Evolutionary conservation across 2,113 vertebrate species (phyloP).

Genomic region (Notiomystis cincta): DNA sequence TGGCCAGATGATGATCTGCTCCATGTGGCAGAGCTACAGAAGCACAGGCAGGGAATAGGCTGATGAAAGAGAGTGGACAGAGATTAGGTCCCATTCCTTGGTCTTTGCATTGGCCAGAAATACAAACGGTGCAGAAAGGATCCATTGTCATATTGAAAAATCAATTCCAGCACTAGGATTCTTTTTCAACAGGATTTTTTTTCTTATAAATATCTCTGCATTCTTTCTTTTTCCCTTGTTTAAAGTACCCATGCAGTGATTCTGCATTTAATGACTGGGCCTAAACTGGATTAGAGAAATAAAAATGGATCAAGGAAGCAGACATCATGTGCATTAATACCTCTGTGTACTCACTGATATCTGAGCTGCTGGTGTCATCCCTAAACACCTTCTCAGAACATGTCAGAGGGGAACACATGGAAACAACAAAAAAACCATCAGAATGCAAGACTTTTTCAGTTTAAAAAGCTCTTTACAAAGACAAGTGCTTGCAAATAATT

Average conservation of each 20-base stretch:
- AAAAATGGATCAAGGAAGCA: background rate
- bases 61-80: background rate
- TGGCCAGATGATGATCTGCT: background rate
- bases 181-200: background rate
- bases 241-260: background rate
- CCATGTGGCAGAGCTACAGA: background rate
- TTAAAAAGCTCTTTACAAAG: background rate
- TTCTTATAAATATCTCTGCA: background rate
- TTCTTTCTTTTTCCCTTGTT: background rate
- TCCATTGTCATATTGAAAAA: background rate
- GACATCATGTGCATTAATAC: background rate
- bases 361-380: background rate
- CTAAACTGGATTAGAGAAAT: background rate
- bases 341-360: background rate
- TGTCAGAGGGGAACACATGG: background rate
- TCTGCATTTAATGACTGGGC: background rate
- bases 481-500: slow-evolving; percentile 31
- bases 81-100: background rate
- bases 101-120: background rate
- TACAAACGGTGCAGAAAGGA: background rate
- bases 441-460: background rate
- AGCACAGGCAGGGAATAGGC: background rate
- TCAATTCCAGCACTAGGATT: background rate
- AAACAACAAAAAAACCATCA: background rate
- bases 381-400: background rate